phyloP scores from a whole-genome alignment of 2,888 invertebrate genomes.

The Melinopterus prodromus region DNA sequence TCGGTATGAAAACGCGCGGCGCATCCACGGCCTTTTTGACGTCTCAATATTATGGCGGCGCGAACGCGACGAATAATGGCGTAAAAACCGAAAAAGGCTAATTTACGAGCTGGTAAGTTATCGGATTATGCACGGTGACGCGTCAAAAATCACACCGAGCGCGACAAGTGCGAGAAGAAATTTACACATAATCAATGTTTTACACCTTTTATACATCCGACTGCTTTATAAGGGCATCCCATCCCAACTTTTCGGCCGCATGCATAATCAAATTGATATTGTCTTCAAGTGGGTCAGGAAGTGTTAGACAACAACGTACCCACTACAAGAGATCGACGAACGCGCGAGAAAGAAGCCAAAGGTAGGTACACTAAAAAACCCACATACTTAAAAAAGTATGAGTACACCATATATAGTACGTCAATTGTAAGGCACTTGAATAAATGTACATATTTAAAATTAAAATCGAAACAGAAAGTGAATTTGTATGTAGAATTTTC shows the following conservation, averaged over 20 bases:
- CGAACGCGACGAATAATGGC: neutral
- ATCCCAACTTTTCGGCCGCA: neutral
- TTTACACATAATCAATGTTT: conserved; percentile 27
- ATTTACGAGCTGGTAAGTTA: conserved; percentile 8
- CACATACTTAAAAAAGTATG: neutral
- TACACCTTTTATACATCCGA: conserved; percentile 23
- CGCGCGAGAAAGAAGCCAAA: neutral
- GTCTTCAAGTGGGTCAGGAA: conserved; percentile 4
- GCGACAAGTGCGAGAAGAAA: conserved; percentile 16
- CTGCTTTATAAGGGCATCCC: conserved; percentile 18
- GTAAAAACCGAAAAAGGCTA: neutral
- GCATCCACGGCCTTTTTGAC: conserved; percentile 24
- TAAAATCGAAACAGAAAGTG: no score
- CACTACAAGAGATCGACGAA: neutral
- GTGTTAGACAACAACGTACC: neutral
- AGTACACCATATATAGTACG: neutral
- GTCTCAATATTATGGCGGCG: conserved; percentile 30
- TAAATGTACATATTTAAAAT: no score
- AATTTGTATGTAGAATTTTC: no score
- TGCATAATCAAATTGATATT: conserved; percentile 11
- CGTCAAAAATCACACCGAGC: conserved; percentile 10
- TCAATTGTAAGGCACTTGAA: no score
- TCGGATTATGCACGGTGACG: conserved; percentile 11
- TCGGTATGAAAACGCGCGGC: neutral
- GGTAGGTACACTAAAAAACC: neutral